Evolutionary conservation across 2,113 vertebrate genomes (phyloP).

Genomic region (Hypomesus transpacificus): DNA sequence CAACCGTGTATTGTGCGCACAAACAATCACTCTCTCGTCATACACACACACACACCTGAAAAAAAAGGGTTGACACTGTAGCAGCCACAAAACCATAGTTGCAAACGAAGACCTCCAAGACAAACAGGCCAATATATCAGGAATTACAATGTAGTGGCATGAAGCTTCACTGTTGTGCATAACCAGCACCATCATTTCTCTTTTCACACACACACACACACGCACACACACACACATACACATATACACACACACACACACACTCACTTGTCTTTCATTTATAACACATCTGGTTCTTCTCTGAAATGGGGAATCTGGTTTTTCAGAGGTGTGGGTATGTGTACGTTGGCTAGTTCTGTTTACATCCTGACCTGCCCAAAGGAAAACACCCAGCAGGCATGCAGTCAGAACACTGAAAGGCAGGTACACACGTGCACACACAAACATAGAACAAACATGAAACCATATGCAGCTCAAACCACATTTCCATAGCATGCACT

Average conservation of each 20-base stretch:
- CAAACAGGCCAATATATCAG: too few species aligned
- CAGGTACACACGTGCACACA: not conserved
- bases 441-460: not conserved
- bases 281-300: slow-evolving; percentile 15
- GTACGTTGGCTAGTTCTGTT: not conserved
- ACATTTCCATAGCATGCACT: too few species aligned
- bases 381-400: not conserved
- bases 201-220: slow-evolving; percentile 11
- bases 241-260: not conserved
- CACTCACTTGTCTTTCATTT: not conserved
- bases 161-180: not conserved
- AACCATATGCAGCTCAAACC: too few species aligned
- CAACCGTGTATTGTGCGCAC: too few species aligned
- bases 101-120: too few species aligned
- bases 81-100: too few species aligned
- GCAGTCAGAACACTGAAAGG: not conserved
- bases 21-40: too few species aligned
- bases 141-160: too few species aligned
- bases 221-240: not conserved
- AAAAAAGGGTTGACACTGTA: too few species aligned
- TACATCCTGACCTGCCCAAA: not conserved
- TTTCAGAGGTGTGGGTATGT: slow-evolving; percentile 7
- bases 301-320: not conserved
- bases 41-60: too few species aligned
- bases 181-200: not conserved